Conservation (phyloP, 2,888 invertebrate genomes). For the Steinernema scapterisci region DNA sequence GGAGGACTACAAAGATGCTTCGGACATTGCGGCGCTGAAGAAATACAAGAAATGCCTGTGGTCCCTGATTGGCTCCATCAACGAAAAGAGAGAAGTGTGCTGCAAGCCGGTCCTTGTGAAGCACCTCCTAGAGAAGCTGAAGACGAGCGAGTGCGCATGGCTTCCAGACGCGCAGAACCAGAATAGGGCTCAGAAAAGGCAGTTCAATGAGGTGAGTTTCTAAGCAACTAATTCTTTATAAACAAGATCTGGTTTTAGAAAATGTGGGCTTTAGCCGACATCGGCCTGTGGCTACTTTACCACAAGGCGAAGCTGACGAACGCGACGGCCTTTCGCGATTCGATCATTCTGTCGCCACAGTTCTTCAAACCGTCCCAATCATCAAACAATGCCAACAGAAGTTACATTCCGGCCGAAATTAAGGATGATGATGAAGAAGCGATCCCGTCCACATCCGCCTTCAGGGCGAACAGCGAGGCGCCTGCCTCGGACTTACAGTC, state of each 20-base stretch:
- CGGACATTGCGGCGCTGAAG: background rate
- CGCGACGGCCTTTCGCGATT: background rate
- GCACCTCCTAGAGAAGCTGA: background rate
- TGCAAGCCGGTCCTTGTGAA: background rate
- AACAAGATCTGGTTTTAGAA: background rate
- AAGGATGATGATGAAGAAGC: background rate
- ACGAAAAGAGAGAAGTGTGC: background rate
- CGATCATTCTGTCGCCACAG: background rate
- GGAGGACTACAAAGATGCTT: background rate
- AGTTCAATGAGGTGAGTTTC: no score
- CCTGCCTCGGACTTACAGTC: background rate
- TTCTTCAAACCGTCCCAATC: background rate
- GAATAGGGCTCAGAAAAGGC: no score
- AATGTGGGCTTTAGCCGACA: constrained; percentile 3
- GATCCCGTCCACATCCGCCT: background rate
- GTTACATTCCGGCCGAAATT: background rate
- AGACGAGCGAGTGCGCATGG: background rate
- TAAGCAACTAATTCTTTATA: no score
- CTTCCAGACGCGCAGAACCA: background rate
- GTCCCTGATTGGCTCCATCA: background rate
- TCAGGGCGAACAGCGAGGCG: background rate
- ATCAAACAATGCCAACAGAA: background rate
- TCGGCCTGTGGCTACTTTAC: background rate
- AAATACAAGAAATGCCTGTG: constrained; percentile 10
- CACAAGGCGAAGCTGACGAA: background rate